These are phyloP conservation scores for Lichenostomus cassidix DNA, from an alignment of 2,113 vertebrate genomes.

Conservation along the genomic window DNA sequence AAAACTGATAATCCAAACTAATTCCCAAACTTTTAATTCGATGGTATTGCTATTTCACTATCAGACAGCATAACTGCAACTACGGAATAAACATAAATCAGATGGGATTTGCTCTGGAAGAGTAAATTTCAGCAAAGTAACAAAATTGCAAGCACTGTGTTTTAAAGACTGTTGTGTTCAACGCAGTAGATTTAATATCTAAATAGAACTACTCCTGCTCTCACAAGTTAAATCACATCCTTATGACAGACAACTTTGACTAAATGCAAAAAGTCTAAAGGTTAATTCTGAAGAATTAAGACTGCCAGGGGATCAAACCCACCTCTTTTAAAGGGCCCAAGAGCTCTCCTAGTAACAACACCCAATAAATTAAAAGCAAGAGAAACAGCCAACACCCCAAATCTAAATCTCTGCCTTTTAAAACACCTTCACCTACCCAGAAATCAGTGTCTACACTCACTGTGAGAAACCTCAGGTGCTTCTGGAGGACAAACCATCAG, in stretches of 20 bases:
- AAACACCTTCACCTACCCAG: background rate
- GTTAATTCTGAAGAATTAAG: background rate
- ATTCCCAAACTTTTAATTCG: background rate
- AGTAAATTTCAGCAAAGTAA: background rate
- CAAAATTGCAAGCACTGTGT: background rate
- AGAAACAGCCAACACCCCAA: background rate
- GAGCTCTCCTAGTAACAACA: background rate
- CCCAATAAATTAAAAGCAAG: background rate
- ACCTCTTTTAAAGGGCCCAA: background rate
- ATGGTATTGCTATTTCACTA: background rate
- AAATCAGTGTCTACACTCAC: background rate
- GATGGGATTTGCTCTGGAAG: background rate
- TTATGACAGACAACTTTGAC: background rate
- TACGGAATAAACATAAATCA: background rate
- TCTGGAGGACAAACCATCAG: background rate
- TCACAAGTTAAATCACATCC: background rate
- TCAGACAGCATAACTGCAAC: background rate
- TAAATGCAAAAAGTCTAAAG: background rate
- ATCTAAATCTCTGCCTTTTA: background rate
- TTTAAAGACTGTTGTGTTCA: background rate
- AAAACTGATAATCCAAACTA: background rate
- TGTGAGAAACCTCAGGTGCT: background rate
- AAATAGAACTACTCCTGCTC: background rate
- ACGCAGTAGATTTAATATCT: background rate
- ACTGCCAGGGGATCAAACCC: background rate